A percentile compares a stretch with the other conserved stretches of the same genome.
Evolutionary conservation across 1,140 invertebrate species (phyloP).

Genomic region (Trachymyrmex cornetzi): DNA sequence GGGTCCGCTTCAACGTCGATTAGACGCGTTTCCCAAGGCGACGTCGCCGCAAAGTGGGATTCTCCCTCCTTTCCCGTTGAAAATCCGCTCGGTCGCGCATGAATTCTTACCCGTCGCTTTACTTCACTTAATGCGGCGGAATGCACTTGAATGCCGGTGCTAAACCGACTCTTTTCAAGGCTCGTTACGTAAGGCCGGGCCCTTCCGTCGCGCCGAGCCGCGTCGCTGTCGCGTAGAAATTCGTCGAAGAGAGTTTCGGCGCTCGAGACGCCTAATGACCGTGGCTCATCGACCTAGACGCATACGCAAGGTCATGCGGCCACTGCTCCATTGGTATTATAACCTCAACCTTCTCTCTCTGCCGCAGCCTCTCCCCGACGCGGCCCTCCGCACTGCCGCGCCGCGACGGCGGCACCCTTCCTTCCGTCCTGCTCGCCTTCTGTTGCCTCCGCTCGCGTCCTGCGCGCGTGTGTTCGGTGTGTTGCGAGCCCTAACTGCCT

Average conservation of each 20-base stretch:
- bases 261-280: slow-evolving; percentile 69
- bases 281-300: slow-evolving; percentile 78
- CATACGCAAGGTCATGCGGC: slow-evolving; percentile 76
- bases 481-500: slow-evolving; percentile 57
- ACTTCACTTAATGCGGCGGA: slow-evolving; percentile 1
- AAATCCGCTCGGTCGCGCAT: background rate
- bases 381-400: background rate
- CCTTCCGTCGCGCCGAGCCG: too few relatives aligned
- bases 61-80: background rate
- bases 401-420: slow-evolving; percentile 60
- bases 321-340: slow-evolving; percentile 78
- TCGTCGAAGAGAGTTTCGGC: slow-evolving; percentile 64
- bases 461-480: background rate
- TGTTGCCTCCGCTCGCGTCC: slow-evolving; percentile 33
- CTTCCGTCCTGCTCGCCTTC: slow-evolving; percentile 51
- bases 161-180: background rate
- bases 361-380: slow-evolving; percentile 36
- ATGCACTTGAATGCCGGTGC: slow-evolving; percentile 40
- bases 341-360: slow-evolving; percentile 73
- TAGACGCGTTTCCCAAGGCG: background rate
- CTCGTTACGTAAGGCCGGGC: slow-evolving; percentile 54
- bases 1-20: background rate
- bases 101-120: slow-evolving; percentile 1
- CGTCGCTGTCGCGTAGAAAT: slow-evolving; percentile 56
- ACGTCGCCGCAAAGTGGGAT: background rate